Evolutionary conservation across 2,113 vertebrate species (phyloP), one percentile per base, ranked within the genome.

Genomic region (Ctenodactylus gundi): DNA sequence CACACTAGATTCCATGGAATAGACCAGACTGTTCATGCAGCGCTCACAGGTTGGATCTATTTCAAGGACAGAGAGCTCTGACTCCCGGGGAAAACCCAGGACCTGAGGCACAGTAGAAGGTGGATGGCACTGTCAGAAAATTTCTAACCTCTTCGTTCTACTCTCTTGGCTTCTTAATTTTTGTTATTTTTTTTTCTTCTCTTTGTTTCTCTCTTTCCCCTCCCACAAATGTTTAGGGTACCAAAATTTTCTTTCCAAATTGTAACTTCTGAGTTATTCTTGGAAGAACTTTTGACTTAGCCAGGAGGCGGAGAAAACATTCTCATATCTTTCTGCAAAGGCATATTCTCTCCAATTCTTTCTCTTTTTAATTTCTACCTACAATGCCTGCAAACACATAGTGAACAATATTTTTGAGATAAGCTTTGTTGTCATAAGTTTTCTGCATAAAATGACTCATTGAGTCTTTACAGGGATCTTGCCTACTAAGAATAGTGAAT

Each of bases 11-110:
- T n/a, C n/a, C n/a, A n/a, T n/a, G n/a, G n/a, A n/a, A n/a, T n/a
- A n/a, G n/a, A n/a, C n/a, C n/a, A n/a, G 0, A 3, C 21, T n/a
- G 18, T 49, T 17, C 12, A n/a, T 10, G 18, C 2, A 44, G 23
- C 20, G 0, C 3, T 6, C 12, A 11, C 53, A 55, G 17, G 7
- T 17, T 72, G 1, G 0, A 41, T 85, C 34, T 17, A 57, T 7
- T 10, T 67, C 29, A 65, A 65, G 6, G 15, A 53, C 10, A 88
- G 49, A 44, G 7, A 75, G 4, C 49, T 18, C 10, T 46, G 20
- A 8, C 6, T 44, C 29, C 5, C 6, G 3, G 2, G 3, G 2
- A 29, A 85, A 77, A 9, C 5, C 17, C 14, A 70, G 3, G 13
- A 3, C n/a, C 23, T 12, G 5, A 77, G 81, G 5, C 34, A 31